Evolutionary conservation across 2,113 vertebrate species (phyloP), one percentile per base, ranked within the genome.

Genomic region (Sorex fumeus): DNA sequence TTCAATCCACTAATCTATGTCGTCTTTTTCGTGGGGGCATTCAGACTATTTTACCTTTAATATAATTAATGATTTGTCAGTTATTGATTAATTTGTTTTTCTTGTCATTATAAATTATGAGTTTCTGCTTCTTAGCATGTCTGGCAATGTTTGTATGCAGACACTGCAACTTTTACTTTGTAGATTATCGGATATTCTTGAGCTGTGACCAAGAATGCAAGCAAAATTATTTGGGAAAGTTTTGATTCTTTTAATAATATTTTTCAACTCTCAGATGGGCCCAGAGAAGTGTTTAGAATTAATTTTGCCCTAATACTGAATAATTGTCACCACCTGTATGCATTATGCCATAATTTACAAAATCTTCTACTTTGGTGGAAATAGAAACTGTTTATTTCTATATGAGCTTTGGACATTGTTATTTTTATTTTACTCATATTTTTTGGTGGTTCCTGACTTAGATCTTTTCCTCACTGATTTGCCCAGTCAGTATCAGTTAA

Each of bases 41-140:
- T 71, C 88, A 60, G 45, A 71, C 9, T 34, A 21, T 66, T 40
- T 92, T 84, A 75, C 9, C 7, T 91, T 93, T 91, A 78, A 53
- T n/a, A 12, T 60, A 87, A 75, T 71, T 36, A 4, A 43, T 88
- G 19, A 71, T 60, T 60, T 60, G 57, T 23, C 57, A 60, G 70
- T 85, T 15, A 66, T 90, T 77, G 21, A 71, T 78, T 80, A 60
- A 67, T 75, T 80, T 25, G 15, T 75, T 82, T 62, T 93, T 32
- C 70, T 87, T 23, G 19, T 70, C 7, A 32, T 81, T 86, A 47
- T 8, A 11, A 77, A 47, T 60, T 62, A 19, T 32, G 27, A 45
- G 67, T 81, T 36, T 69, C 11, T 84, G 21, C n/a, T 64, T 84
- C 43, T 72, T 57, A 30, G 8, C 11, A 34, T 74, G 27, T 2